Base-by-base conservation (phyloP, 2,797 vertebrate genomes). In the Pseudochirops corinnae region DNA sequence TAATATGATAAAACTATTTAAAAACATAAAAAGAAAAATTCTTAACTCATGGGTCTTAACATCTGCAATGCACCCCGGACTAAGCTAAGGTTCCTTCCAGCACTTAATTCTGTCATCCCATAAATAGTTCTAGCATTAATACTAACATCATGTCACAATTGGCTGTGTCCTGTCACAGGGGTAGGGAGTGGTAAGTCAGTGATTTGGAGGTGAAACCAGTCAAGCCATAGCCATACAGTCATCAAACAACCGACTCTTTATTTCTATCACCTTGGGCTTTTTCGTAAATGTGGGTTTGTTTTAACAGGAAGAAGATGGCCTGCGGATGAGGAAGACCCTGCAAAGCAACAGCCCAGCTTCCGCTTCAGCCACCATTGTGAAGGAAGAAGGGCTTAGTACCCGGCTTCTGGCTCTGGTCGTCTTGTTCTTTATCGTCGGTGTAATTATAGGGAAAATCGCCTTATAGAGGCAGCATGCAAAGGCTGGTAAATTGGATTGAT, bases 391-490 rank as follows among this genome's bases (percentile, higher is more conserved):
- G 96, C 98, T 99, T 97, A 99, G 98, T 98, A 98, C 99, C 97
- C 99, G 99, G 93, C 97, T 99, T 97, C 99, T 99, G 46, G 99
- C 99, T 58, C 99, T 99, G 97, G 99, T 99, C 94, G 99, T 99
- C 96, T 98, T 99, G 98, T 99, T 99, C 99, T 99, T 99, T 98
- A 99, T 99, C 97, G 98, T 99, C 26, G 99, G 99, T 95, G 99
- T 99, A 98, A 99, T 99, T 99, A 98, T 99, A 98, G 99, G 99
- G 98, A 99, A 99, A 98, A 98, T 99, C 97, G 99, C 99, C 98
- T 99, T 99, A 99, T 99, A 99, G 99, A 98, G 98, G 98, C 98
- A 95, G 98, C 99, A 98, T 98, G 99, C 98, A 91, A 97, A 98
- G 98, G 98, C 97, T 92, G 99, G 99, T 98, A 97, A 98, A 98